Percentiles rank a stretch among this genome's conserved stretches.
These are phyloP conservation scores for Drosophila recens DNA, from an alignment of 2,888 invertebrate species.

Conservation along the genomic window DNA sequence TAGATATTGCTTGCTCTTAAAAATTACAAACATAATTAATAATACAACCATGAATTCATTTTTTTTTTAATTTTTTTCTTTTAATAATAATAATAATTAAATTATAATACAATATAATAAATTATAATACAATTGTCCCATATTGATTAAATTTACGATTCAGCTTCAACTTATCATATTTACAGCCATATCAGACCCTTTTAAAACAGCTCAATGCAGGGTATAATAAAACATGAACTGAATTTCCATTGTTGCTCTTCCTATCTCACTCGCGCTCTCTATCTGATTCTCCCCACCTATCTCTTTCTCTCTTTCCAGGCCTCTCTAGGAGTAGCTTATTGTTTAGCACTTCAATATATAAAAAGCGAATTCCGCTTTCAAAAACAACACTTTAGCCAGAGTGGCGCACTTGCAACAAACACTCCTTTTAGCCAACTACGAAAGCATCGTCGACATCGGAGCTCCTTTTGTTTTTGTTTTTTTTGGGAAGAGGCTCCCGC, in stretches of 20 bases:
- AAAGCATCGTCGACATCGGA: slow-evolving; percentile 16
- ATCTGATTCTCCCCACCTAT: not conserved
- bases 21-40: too few relatives aligned
- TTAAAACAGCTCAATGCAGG: not conserved
- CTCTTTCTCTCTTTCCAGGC: not conserved
- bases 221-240: slow-evolving; percentile 28
- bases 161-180: not conserved
- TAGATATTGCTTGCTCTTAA: too few relatives aligned
- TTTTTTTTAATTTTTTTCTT: too few relatives aligned
- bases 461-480: slow-evolving; percentile 45
- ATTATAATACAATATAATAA: too few relatives aligned
- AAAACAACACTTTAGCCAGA: slow-evolving; percentile 62
- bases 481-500: slow-evolving; percentile 31
- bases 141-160: not conserved
- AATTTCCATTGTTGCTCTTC: slow-evolving; percentile 11
- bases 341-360: slow-evolving; percentile 63
- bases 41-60: too few relatives aligned
- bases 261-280: not conserved
- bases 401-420: slow-evolving; percentile 49
- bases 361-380: slow-evolving; percentile 55
- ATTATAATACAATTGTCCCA: too few relatives aligned
- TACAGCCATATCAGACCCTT: not conserved
- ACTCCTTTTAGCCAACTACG: slow-evolving; percentile 32
- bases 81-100: too few relatives aligned
- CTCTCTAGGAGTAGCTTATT: slow-evolving; percentile 27